Percentiles rank a stretch among this genome's conserved stretches.
phyloP scores from a whole-genome alignment of 2,888 invertebrate species.

The Ethmia dodecea region DNA sequence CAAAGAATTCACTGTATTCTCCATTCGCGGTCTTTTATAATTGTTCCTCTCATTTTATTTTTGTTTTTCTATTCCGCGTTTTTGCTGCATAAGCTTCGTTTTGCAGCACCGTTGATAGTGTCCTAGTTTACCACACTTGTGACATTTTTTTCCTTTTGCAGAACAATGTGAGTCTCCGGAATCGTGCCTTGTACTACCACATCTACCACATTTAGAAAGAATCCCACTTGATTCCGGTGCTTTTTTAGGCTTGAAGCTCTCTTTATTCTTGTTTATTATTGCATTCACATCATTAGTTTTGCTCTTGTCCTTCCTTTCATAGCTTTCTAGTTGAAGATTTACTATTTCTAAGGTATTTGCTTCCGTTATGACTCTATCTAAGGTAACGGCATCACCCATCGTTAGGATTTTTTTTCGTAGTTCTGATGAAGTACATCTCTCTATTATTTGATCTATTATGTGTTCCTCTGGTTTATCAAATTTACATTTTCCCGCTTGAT shows the following conservation, averaged over 20 bases:
- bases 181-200: slow-evolving; percentile 7
- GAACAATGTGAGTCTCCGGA: slow-evolving; percentile 7
- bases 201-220: slow-evolving; percentile 7
- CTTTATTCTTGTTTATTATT: not conserved
- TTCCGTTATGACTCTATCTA: not conserved
- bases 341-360: not conserved
- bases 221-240: not conserved
- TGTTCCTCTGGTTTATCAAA: slow-evolving; percentile 2
- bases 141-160: slow-evolving; percentile 13
- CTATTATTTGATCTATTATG: slow-evolving; percentile 21
- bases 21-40: not conserved
- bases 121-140: slow-evolving; percentile 6
- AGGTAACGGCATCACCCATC: slow-evolving; percentile 10
- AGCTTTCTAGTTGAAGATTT: not conserved
- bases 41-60: not conserved
- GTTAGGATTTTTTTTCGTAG: slow-evolving; percentile 18
- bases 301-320: not conserved
- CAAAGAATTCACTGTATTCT: not conserved
- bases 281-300: not conserved
- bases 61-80: not conserved
- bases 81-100: not conserved
- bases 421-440: slow-evolving; percentile 17
- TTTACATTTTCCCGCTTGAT: slow-evolving; percentile 4
- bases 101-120: slow-evolving; percentile 7
- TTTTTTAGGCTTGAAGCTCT: not conserved